Evolutionary conservation across 2,888 invertebrate genomes (phyloP).

Genomic region (Diarsia rubi): DNA sequence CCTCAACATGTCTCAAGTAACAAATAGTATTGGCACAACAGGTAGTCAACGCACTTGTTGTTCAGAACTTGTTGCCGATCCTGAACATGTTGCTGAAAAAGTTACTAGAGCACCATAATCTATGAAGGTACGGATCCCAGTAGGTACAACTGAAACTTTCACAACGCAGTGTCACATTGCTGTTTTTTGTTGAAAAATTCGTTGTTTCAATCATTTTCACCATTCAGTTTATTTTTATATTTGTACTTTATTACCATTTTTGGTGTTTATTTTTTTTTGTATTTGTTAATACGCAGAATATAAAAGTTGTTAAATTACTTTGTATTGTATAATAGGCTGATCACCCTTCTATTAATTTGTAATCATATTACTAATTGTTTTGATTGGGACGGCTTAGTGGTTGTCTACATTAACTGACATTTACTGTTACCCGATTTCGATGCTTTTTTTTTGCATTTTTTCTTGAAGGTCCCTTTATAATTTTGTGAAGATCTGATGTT

Average conservation of each 20-base stretch:
- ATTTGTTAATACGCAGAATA: neutral
- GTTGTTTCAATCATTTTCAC: too few relatives aligned
- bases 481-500: too few relatives aligned
- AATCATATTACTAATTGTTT: neutral
- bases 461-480: too few relatives aligned
- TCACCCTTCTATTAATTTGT: neutral
- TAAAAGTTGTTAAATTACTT: neutral
- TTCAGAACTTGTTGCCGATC: neutral
- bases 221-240: too few relatives aligned
- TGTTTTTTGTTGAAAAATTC: neutral
- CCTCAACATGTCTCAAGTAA: neutral
- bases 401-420: too few relatives aligned
- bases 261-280: too few relatives aligned
- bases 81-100: slow-evolving; percentile 1
- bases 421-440: too few relatives aligned
- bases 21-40: neutral
- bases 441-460: too few relatives aligned
- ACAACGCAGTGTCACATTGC: neutral
- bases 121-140: neutral
- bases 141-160: too few relatives aligned
- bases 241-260: too few relatives aligned
- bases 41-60: neutral
- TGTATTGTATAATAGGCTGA: too few relatives aligned
- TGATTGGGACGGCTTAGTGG: too few relatives aligned
- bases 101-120: neutral